A percentile compares a stretch with the other conserved stretches of the same genome.
phyloP scores from a whole-genome alignment of 2,113 vertebrate genomes.

The Burhinus bistriatus region DNA sequence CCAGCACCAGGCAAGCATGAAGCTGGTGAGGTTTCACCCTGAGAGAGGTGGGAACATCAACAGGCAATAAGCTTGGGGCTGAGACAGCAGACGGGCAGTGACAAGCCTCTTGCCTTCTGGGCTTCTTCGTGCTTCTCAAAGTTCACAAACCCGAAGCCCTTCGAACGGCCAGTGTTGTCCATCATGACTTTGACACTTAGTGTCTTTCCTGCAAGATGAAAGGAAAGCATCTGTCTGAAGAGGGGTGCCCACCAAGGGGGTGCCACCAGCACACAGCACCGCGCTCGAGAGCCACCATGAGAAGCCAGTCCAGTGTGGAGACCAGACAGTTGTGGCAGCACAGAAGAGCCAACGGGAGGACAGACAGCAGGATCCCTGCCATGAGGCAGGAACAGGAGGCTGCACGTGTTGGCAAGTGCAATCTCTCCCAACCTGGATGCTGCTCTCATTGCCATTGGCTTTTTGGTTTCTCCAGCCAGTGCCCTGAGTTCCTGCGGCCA shows the following conservation, averaged over 20 bases:
- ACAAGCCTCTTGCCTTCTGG: slow-evolving; percentile 81
- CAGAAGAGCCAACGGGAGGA: rapidly evolving
- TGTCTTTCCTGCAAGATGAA: slow-evolving; percentile 78
- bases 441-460: not conserved
- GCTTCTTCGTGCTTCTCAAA: slow-evolving; percentile 92
- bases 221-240: rapidly evolving
- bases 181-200: slow-evolving; percentile 94
- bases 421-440: not conserved
- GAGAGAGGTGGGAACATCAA: not conserved
- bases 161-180: slow-evolving; percentile 81
- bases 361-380: rapidly evolving
- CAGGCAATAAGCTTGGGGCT: not conserved
- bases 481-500: not conserved
- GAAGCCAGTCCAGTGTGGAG: rapidly evolving
- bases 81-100: not conserved
- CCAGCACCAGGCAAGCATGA: not conserved
- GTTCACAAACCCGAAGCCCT: slow-evolving; percentile 96
- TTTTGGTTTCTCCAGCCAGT: not conserved
- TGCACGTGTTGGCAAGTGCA: rapidly evolving
- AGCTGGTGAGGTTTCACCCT: rapidly evolving
- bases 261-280: rapidly evolving
- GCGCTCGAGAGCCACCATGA: rapidly evolving
- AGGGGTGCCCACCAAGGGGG: rapidly evolving
- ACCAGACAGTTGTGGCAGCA: rapidly evolving
- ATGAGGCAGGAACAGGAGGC: rapidly evolving